Conservation (phyloP, 64 coral and sea anemone genomes). For the Stichodactyla helianthus region DNA sequence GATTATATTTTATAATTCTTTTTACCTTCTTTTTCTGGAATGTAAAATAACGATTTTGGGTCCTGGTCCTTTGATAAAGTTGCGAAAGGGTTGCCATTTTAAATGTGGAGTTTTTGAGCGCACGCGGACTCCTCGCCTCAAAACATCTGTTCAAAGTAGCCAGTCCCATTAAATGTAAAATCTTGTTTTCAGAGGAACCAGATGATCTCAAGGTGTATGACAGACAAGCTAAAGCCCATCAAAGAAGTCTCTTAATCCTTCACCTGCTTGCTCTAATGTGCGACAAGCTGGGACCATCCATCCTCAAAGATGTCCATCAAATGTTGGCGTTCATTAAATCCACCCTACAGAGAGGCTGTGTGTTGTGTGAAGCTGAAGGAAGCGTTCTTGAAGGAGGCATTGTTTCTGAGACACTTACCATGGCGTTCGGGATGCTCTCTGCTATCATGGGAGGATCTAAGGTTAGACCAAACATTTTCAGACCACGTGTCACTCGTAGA, state of each 20-base stretch:
- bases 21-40: no score
- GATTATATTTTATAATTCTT: no score
- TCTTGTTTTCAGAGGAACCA: conserved; percentile 3
- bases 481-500: no score
- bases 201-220: not conserved
- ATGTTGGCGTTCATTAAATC: conserved; percentile 72
- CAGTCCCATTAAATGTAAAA: not conserved
- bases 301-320: conserved; percentile 66
- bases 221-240: not conserved
- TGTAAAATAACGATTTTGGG: no score
- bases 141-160: no score
- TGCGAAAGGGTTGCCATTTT: no score
- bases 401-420: conserved; percentile 75
- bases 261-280: conserved; percentile 83
- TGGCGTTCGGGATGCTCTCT: conserved; percentile 88
- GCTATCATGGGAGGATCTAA: conserved; percentile 70
- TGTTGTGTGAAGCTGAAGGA: conserved; percentile 33
- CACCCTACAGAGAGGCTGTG: conserved; percentile 64
- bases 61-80: no score
- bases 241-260: conserved; percentile 66
- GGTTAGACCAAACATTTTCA: conserved; percentile 22
- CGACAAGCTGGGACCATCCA: conserved; percentile 87
- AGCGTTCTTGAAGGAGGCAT: conserved; percentile 27
- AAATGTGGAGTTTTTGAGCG: no score
- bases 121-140: no score